A percentile compares a stretch with the other conserved stretches of the same genome.
phyloP scores from a whole-genome alignment of 2,113 vertebrate genomes.

The Xenopus tropicalis region UCB_Xtro_10.0 CM004448.2:12699501-12700000 shows the following conservation, averaged over 20 bases:
- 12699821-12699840: conserved; percentile 82
- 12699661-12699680: too few relatives aligned
- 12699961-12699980: neutral
- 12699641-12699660: too few relatives aligned
- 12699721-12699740: conserved; percentile 74
- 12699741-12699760: conserved; percentile 72
- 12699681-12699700: too few relatives aligned
- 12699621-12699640: too few relatives aligned
- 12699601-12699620: too few relatives aligned
- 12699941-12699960: neutral
- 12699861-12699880: conserved; percentile 86
- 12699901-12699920: neutral
- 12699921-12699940: too few relatives aligned
- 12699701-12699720: neutral
- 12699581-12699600: too few relatives aligned
- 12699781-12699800: conserved; percentile 73
- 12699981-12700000: accelerated
- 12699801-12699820: conserved; percentile 73
- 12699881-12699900: conserved; percentile 62
- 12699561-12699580: conserved; percentile 37
- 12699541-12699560: conserved; percentile 82
- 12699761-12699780: conserved; percentile 74
- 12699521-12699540: conserved; percentile 72
- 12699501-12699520: conserved; percentile 84
- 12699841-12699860: conserved; percentile 76